A percentile compares a stretch with the other conserved stretches of the same genome.
These are phyloP conservation scores for Bhutanitis thaidina DNA, from an alignment of 2,888 invertebrate genomes.

Conservation along the genomic window DNA sequence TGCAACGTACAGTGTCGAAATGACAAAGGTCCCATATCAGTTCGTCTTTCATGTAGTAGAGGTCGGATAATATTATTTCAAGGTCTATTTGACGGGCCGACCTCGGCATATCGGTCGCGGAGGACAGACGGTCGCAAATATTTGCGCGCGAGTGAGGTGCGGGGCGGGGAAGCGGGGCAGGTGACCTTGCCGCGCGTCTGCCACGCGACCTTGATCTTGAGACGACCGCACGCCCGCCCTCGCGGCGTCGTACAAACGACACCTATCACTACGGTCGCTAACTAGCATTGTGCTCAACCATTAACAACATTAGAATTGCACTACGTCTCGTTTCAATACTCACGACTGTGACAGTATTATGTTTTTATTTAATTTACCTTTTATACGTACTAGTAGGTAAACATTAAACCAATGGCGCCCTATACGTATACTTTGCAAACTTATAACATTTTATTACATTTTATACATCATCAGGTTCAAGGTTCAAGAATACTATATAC, in stretches of 20 bases:
- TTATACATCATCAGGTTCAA: too few species aligned
- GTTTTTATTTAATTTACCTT: too few species aligned
- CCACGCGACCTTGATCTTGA: conserved; percentile 77
- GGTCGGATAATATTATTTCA: conserved; percentile 73
- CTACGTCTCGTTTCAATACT: too few species aligned
- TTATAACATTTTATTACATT: too few species aligned
- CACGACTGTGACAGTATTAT: too few species aligned
- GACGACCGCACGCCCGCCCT: conserved; percentile 64
- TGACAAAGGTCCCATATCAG: conserved; percentile 49
- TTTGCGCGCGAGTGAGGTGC: conserved; percentile 65
- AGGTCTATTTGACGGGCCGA: conserved; percentile 72
- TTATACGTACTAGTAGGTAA: too few species aligned
- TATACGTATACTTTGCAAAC: too few species aligned
- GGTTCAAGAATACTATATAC: too few species aligned
- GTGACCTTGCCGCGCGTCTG: conserved; percentile 75
- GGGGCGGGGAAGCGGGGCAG: conserved; percentile 35
- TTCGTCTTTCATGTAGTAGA: conserved; percentile 64
- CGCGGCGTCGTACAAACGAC: conserved; percentile 42
- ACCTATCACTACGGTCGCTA: conserved; percentile 51
- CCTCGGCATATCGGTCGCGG: conserved; percentile 79
- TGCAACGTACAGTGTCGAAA: conserved; percentile 27
- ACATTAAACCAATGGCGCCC: too few species aligned
- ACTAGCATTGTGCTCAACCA: conserved; percentile 26
- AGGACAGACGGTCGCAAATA: conserved; percentile 78
- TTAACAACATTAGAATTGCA: conserved; percentile 12